A percentile compares a stretch with the other conserved stretches of the same genome.
phyloP scores from a whole-genome alignment of 2,888 invertebrate species.

The Melikaiella ostensackeni region DNA sequence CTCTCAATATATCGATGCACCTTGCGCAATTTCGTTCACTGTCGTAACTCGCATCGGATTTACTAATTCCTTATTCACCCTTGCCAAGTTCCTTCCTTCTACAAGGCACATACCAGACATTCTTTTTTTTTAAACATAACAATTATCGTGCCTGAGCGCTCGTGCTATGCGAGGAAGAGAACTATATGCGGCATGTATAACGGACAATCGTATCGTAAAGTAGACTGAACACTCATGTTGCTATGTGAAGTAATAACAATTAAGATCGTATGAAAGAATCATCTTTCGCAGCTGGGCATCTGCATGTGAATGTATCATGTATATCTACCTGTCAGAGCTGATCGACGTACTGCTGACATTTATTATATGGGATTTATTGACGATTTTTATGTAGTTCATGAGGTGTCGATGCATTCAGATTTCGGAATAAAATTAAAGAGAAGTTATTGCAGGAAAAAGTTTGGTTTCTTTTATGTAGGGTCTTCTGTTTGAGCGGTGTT shows the following conservation, averaged over 20 bases:
- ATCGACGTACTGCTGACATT: slow-evolving; percentile 7
- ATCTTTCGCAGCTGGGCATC: slow-evolving; percentile 4
- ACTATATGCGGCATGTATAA: slow-evolving; percentile 43
- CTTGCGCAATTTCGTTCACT: slow-evolving; percentile 35
- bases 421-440: not conserved
- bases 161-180: slow-evolving; percentile 45
- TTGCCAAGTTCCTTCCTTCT: slow-evolving; percentile 45
- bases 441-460: not conserved
- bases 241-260: slow-evolving; percentile 66
- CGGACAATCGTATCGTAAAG: slow-evolving; percentile 53
- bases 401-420: not conserved
- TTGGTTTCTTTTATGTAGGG: too few relatives aligned
- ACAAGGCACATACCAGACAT: slow-evolving; percentile 49
- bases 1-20: slow-evolving; percentile 33
- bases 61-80: slow-evolving; percentile 56
- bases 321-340: slow-evolving; percentile 5
- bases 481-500: too few relatives aligned
- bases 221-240: slow-evolving; percentile 55
- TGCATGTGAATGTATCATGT: not conserved
- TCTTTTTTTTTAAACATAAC: slow-evolving; percentile 64
- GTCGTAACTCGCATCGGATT: slow-evolving; percentile 38
- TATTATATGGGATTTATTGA: not conserved
- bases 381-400: not conserved
- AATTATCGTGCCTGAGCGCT: slow-evolving; percentile 61
- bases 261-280: slow-evolving; percentile 60